Evolutionary conservation across 2,888 invertebrate genomes (phyloP).

Genomic region (Aphidius colemani): DNA sequence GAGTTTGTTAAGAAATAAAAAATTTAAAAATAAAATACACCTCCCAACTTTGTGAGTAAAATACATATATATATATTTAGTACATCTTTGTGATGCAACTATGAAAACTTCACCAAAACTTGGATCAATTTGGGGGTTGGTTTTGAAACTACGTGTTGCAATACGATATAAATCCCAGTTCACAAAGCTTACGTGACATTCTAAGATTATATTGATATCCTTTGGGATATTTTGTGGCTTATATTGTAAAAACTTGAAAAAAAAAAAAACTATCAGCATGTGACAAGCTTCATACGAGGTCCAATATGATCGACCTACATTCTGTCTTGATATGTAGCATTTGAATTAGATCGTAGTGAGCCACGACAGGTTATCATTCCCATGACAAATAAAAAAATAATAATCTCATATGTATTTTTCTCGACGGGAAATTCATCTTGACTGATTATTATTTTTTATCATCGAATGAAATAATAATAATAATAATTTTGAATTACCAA

Average conservation of each 20-base stretch:
- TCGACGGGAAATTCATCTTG: too few relatives aligned
- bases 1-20: too few relatives aligned
- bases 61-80: slow-evolving; percentile 8
- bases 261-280: too few relatives aligned
- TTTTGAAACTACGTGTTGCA: slow-evolving; percentile 19
- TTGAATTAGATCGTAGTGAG: too few relatives aligned
- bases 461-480: too few relatives aligned
- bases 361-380: too few relatives aligned
- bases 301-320: too few relatives aligned
- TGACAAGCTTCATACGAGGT: too few relatives aligned
- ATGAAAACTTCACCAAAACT: slow-evolving; percentile 24
- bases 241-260: neutral
- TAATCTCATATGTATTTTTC: neutral
- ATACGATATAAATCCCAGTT: slow-evolving; percentile 28
- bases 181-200: slow-evolving; percentile 29
- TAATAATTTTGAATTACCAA: too few relatives aligned
- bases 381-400: neutral
- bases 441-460: too few relatives aligned
- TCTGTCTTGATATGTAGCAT: too few relatives aligned
- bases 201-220: slow-evolving; percentile 34
- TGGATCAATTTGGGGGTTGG: slow-evolving; percentile 14
- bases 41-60: slow-evolving; percentile 13
- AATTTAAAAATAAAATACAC: slow-evolving; percentile 16
- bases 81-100: slow-evolving; percentile 23
- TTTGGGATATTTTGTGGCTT: slow-evolving; percentile 21